Evolutionary conservation across 2,797 vertebrate species (phyloP).

Genomic region (Takifugu rubripes): DNA sequence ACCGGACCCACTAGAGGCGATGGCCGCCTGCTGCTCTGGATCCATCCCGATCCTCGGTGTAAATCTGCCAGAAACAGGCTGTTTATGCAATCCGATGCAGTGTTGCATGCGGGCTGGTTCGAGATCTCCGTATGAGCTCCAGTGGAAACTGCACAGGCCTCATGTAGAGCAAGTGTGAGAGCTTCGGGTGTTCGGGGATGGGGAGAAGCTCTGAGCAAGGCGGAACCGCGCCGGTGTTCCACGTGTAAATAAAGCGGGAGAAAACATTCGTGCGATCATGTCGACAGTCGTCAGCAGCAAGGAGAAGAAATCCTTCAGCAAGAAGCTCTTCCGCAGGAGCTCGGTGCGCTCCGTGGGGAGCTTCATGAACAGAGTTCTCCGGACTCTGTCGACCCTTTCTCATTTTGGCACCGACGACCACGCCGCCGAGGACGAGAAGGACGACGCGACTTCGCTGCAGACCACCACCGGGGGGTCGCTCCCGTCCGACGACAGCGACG

Average conservation of each 20-base stretch:
- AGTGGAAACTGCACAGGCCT: conserved; percentile 47
- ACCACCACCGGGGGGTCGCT: conserved; percentile 72
- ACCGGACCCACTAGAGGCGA: conserved; percentile 28
- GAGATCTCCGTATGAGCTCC: conserved; percentile 16
- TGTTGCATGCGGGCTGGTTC: conserved; percentile 44
- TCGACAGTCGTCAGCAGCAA: conserved; percentile 77
- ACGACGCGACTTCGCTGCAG: conserved; percentile 66
- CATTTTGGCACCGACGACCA: conserved; percentile 85
- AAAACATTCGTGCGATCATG: conserved; percentile 45
- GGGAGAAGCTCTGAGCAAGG: conserved; percentile 29
- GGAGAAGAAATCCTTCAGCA: conserved; percentile 94
- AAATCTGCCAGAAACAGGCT: conserved; percentile 34
- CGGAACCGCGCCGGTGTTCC: conserved; percentile 20
- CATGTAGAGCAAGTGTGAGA: conserved; percentile 22
- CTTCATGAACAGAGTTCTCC: conserved; percentile 91
- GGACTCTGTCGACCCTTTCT: conserved; percentile 90
- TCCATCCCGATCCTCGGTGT: conserved; percentile 23
- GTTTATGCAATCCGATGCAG: conserved; percentile 66
- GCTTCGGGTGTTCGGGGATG: conserved; percentile 8
- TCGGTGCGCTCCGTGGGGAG: conserved; percentile 87
- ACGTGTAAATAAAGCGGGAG: conserved; percentile 27
- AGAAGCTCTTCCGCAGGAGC: conserved; percentile 85
- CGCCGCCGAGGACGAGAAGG: conserved; percentile 71
- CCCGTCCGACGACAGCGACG: conserved; percentile 77
- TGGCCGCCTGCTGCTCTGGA: conserved; percentile 42